Evolutionary conservation across 2,797 vertebrate genomes (phyloP), one percentile per base, ranked within the genome.

Genomic region (Novumbra hubbsi): DNA sequence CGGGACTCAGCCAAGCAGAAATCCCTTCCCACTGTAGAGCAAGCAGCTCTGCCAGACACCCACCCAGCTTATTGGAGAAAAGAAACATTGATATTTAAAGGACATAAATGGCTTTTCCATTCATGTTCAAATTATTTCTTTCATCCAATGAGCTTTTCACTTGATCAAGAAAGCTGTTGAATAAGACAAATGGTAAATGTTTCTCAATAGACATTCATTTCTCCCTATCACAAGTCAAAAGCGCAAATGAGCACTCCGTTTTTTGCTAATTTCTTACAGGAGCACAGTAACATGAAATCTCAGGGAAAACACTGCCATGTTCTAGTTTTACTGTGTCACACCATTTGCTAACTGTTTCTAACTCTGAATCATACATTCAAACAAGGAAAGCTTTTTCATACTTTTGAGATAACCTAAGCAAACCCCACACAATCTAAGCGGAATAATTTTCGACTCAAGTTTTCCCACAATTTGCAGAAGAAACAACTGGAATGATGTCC

Each of bases 1-100:
- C 82, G 82, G 88, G 85, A 91, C 80, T 90, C 91, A 93, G 90
- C 92, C 84, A 89, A 93, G 91, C 93, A 93, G 91, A 95, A 94
- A 93, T 89, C 80, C 85, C 89, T 73, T 5, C 83, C 85, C 86
- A 86, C 83, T 80, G 90, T 85, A 80, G 70, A 73, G 34, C 71
- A 17, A 63, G 68, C 65, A 9, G 57, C 5, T 62, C 60, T 68
- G 73, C 75, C 83, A 80, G 74, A 28, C 73, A 74, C 74, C 73
- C 68, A 49, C 68, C 19, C 71, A 68, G 80, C 80, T 81, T 65
- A 75, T 78, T 81, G 85, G 48, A 76, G 45, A 41, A 63, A 45
- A 84, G 73, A 77, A 80, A 72, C 69, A 82, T 79, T 65, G 72
- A 81, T 81, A 80, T 85, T 75, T 73, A 69, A 76, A 73, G 62